A percentile compares a stretch with the other conserved stretches of the same genome.
Conservation (phyloP, 2,113 vertebrate species). For the Psettodes erumei region DNA sequence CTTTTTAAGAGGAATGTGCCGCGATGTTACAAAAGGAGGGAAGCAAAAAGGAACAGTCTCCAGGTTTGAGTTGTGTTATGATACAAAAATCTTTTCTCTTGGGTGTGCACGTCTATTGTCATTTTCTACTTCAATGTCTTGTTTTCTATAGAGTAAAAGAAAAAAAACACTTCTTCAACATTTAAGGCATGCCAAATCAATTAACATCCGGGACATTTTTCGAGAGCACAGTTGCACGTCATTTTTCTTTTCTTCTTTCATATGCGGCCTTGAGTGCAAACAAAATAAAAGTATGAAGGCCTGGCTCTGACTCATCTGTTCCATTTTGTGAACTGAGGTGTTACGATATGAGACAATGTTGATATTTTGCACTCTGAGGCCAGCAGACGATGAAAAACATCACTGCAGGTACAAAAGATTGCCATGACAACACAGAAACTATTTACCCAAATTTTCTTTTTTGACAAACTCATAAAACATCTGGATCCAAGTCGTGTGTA, state of each 20-base stretch:
- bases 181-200: conserved; percentile 16
- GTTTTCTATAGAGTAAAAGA: background rate
- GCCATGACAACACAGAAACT: background rate
- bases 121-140: background rate
- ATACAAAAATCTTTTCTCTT: background rate
- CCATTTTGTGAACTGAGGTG: conserved; percentile 6
- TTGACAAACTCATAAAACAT: conserved; percentile 16
- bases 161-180: background rate
- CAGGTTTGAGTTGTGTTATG: background rate
- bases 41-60: background rate
- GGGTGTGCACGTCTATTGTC: background rate
- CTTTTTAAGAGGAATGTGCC: too few species aligned
- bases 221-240: background rate
- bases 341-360: conserved; percentile 11
- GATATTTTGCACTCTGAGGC: conserved; percentile 13
- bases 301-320: background rate
- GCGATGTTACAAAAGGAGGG: background rate
- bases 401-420: background rate
- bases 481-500: background rate
- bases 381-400: background rate
- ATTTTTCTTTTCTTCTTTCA: conserved; percentile 17
- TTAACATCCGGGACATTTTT: background rate
- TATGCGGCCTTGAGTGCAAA: conserved; percentile 4
- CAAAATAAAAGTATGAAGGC: background rate
- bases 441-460: background rate